These are phyloP conservation scores for Eledone cirrhosa DNA, from an alignment of 2,888 invertebrate species.

Conservation along the genomic window DNA sequence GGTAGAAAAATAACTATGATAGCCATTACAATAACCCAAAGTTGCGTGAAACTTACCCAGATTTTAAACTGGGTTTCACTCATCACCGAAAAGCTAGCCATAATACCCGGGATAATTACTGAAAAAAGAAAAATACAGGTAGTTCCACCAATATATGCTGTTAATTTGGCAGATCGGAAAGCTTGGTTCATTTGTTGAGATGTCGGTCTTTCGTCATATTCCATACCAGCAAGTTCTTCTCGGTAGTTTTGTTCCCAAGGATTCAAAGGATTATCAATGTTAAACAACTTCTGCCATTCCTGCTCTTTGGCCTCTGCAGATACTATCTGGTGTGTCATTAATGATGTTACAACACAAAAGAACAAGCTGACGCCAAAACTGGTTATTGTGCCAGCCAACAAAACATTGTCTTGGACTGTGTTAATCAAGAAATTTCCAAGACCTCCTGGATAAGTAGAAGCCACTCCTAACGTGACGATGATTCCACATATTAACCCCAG, in stretches of 20 bases:
- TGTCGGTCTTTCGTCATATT: slow-evolving; percentile 54
- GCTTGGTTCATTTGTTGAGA: slow-evolving; percentile 56
- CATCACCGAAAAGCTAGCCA: slow-evolving; percentile 57
- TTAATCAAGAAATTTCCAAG: slow-evolving; percentile 51
- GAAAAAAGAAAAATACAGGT: slow-evolving; percentile 51
- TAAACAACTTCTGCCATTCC: slow-evolving; percentile 61
- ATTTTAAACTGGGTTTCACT: slow-evolving; percentile 51
- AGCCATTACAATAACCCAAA: slow-evolving; percentile 58
- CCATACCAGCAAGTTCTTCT: slow-evolving; percentile 53
- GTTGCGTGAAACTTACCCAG: slow-evolving; percentile 57
- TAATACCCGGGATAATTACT: slow-evolving; percentile 54
- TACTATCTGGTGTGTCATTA: slow-evolving; percentile 51
- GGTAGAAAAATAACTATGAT: slow-evolving; percentile 58
- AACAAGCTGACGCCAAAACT: slow-evolving; percentile 54
- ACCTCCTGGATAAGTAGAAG: slow-evolving; percentile 53
- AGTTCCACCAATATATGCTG: slow-evolving; percentile 54
- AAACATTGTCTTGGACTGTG: slow-evolving; percentile 57
- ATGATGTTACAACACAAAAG: slow-evolving; percentile 51
- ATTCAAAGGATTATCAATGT: slow-evolving; percentile 59
- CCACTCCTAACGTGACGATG: slow-evolving; percentile 49
- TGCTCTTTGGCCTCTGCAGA: slow-evolving; percentile 44
- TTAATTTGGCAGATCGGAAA: slow-evolving; percentile 51
- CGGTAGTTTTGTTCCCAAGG: slow-evolving; percentile 58
- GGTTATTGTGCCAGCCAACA: slow-evolving; percentile 55
- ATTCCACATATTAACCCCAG: slow-evolving; percentile 51